Evolutionary conservation across 2,797 vertebrate genomes (phyloP).

Genomic region (Chanos chanos): DNA sequence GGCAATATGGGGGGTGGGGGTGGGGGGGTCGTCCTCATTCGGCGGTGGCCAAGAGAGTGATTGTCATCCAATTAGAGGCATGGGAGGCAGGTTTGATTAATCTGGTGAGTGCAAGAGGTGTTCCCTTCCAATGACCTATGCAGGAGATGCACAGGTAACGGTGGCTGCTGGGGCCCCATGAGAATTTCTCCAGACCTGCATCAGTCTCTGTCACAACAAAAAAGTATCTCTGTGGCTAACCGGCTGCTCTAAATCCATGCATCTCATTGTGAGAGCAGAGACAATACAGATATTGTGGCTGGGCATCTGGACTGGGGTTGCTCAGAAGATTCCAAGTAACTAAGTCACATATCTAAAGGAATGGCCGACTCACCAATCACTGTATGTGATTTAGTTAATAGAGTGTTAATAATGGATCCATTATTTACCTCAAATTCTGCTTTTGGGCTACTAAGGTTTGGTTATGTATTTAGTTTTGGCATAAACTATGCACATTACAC

Average conservation of each 20-base stretch:
- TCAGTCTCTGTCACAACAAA: too few relatives aligned
- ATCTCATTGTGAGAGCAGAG: conserved; percentile 55
- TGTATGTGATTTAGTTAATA: too few relatives aligned
- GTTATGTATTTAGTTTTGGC: too few relatives aligned
- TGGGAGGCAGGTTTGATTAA: conserved; percentile 71
- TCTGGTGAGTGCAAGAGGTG: conserved; percentile 63
- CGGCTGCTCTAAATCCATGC: conserved; percentile 56
- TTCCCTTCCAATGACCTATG: conserved; percentile 59
- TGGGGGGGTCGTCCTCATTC: conserved; percentile 42
- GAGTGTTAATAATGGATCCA: too few relatives aligned
- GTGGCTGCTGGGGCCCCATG: conserved; percentile 41
- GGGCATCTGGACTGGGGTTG: too few relatives aligned
- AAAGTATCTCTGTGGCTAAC: too few relatives aligned
- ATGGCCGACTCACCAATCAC: too few relatives aligned
- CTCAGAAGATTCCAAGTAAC: too few relatives aligned
- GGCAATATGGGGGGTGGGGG: conserved; percentile 44
- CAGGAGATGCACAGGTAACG: conserved; percentile 57
- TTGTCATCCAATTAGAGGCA: conserved; percentile 73
- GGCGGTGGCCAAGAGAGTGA: conserved; percentile 59
- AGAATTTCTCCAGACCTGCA: conserved; percentile 55
- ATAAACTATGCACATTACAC: too few relatives aligned
- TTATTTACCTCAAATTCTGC: too few relatives aligned
- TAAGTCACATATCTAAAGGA: too few relatives aligned
- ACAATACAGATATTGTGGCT: not conserved
- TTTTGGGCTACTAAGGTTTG: too few relatives aligned